Percentiles rank a stretch among this genome's conserved stretches.
phyloP scores from a whole-genome alignment of 2,113 vertebrate genomes.

The Phyllostomus discolor region DNA sequence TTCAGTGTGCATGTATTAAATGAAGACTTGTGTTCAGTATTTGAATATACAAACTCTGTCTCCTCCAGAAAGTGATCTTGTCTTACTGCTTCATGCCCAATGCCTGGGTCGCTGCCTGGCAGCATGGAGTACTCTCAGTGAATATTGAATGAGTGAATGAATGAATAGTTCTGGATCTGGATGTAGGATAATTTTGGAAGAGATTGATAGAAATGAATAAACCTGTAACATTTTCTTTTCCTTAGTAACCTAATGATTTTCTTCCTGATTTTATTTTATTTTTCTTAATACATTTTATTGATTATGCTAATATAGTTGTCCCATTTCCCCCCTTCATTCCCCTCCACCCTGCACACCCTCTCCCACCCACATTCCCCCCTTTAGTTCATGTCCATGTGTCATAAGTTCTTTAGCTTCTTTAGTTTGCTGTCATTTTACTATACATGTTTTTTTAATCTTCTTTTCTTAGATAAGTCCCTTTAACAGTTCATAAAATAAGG shows the following conservation, averaged over 20 bases:
- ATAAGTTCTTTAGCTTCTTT: too few species aligned
- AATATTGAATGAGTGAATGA: background rate
- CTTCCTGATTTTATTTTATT: background rate
- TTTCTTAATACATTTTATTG: too few species aligned
- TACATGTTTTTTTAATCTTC: too few species aligned
- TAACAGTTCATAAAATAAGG: too few species aligned
- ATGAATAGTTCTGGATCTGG: background rate
- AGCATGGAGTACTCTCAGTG: background rate
- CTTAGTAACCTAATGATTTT: background rate
- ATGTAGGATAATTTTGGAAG: background rate
- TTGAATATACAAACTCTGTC: background rate
- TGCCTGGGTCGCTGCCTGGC: background rate
- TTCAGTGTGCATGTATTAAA: background rate
- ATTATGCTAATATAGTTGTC: too few species aligned
- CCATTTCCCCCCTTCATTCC: too few species aligned
- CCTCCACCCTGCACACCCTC: too few species aligned
- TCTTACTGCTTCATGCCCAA: background rate
- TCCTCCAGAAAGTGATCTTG: background rate
- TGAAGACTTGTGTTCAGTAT: background rate
- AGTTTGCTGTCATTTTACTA: too few species aligned
- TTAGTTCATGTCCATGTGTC: too few species aligned
- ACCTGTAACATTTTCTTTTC: constrained; percentile 15
- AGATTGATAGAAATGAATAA: background rate
- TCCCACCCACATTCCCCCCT: too few species aligned
- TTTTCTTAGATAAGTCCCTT: too few species aligned